Base-by-base conservation (phyloP, 2,888 invertebrate genomes). In the Phania funesta region DNA sequence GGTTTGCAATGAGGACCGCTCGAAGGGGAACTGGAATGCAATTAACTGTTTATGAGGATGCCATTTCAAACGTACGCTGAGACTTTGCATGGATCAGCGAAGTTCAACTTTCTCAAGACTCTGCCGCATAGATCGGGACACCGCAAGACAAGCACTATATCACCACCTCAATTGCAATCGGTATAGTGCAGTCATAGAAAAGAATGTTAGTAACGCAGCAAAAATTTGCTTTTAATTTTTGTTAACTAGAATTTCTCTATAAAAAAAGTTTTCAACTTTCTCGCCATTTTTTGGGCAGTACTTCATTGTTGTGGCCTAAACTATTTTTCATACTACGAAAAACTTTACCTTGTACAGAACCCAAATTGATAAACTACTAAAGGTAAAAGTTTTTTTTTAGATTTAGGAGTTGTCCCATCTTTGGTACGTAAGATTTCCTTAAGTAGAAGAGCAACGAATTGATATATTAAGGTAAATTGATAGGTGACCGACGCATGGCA, bases 311-410 rank as follows among this genome's bases (percentile, higher is more conserved):
- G 32, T 54, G 24, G 44, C 32, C 46, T 29, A 54, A 74, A 64
- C 64, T 20, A 64, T 54, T 74, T 64, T 54, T 54, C 32, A 44
- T 35, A n/a, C n/a, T n/a, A 24, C 50, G n/a, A 38, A 64, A 74
- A 54, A 24, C 13, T 32, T 74, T 56, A 13, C 4, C 54, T 65
- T 64, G 32, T 73, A 38, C 35, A 48, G 11, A 75, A 75, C 9
- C 50, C 38, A 60, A 75, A 65, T 75, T 75, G 65, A 38, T 75
- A 65, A 65, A 75, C 44, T 75, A 26, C 35, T 65, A 20, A 75
- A 65, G 65, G 74, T 56, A 56, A n/a, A 54, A 46, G 13, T 35
- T 1, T 35, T 46, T 24, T n/a, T 22, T 16, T 16, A 24, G 56
- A 18, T 22, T 13, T n/a, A 46, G 16, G 46, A 18, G 7, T 13